A percentile compares a stretch with the other conserved stretches of the same genome.
These are phyloP conservation scores for Toxotes lorentzi DNA, from an alignment of 2,797 vertebrate species.

Conservation along the genomic window DNA sequence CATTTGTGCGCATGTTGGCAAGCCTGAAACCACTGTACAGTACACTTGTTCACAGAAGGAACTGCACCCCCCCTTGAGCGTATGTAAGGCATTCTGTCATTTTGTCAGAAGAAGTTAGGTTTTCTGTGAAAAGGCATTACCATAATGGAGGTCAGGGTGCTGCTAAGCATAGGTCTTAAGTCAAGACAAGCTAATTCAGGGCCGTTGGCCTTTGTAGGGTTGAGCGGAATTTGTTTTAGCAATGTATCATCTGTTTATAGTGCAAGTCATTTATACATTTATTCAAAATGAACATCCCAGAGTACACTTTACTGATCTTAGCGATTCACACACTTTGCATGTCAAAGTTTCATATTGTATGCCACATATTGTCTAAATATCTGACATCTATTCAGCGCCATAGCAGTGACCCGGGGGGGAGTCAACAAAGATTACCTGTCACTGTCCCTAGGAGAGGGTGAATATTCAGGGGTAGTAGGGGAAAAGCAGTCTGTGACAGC, in stretches of 20 bases:
- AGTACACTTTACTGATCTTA: slow-evolving; percentile 21
- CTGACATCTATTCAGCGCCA: slow-evolving; percentile 49
- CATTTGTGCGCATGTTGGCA: slow-evolving; percentile 61
- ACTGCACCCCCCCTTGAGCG: slow-evolving; percentile 28
- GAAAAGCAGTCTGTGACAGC: slow-evolving; percentile 57
- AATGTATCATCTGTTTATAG: slow-evolving; percentile 20
- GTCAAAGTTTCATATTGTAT: slow-evolving; percentile 40
- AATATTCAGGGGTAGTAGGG: slow-evolving; percentile 44
- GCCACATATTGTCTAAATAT: slow-evolving; percentile 65
- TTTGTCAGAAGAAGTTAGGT: slow-evolving; percentile 76
- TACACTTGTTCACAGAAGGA: slow-evolving; percentile 63
- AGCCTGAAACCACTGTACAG: slow-evolving; percentile 56
- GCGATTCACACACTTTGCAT: slow-evolving; percentile 29
- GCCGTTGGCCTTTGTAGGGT: slow-evolving; percentile 20
- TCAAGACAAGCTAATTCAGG: slow-evolving; percentile 28
- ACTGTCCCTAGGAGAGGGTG: slow-evolving; percentile 45
- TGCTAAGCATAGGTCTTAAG: slow-evolving; percentile 59
- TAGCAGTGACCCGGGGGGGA: slow-evolving; percentile 41
- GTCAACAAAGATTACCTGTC: slow-evolving; percentile 55
- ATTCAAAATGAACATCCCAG: neutral
- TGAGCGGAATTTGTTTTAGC: slow-evolving; percentile 31
- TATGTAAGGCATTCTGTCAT: slow-evolving; percentile 69
- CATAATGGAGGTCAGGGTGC: slow-evolving; percentile 60
- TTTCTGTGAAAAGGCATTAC: slow-evolving; percentile 57
- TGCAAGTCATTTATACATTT: slow-evolving; percentile 11